Percentiles rank a stretch among this genome's conserved stretches.
phyloP scores from a whole-genome alignment of 2,797 vertebrate genomes.

The Kryptopterus vitreolus region DNA sequence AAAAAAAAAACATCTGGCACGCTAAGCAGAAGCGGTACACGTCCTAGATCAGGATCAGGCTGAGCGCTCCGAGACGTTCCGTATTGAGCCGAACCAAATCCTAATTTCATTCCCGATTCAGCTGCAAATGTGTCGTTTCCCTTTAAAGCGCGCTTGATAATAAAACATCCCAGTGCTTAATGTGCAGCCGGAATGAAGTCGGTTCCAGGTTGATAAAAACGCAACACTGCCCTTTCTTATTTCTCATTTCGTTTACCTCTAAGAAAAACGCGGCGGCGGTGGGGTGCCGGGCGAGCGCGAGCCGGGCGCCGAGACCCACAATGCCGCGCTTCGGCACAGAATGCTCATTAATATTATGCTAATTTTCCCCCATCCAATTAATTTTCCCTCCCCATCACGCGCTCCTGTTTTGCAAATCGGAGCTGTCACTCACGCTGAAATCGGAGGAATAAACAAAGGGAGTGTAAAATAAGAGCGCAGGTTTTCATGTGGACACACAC shows the following conservation, averaged over 20 bases:
- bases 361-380: conserved; percentile 83
- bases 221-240: not conserved
- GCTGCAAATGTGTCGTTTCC: conserved; percentile 8
- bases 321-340: conserved; percentile 77
- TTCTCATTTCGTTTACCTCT: conserved; percentile 8
- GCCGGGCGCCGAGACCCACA: conserved; percentile 69
- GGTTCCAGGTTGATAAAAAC: not conserved
- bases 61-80: conserved; percentile 18
- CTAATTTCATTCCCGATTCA: conserved; percentile 45
- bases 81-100: conserved; percentile 31
- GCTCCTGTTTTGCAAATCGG: conserved; percentile 59
- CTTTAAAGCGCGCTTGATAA: not conserved
- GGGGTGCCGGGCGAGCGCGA: conserved; percentile 62
- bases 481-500: conserved; percentile 44
- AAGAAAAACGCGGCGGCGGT: conserved; percentile 60
- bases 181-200: not conserved
- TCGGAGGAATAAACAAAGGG: conserved; percentile 70
- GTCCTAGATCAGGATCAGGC: conserved; percentile 9
- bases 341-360: conserved; percentile 83
- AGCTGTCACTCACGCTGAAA: conserved; percentile 74
- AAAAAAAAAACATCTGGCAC: conserved; percentile 25
- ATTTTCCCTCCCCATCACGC: conserved; percentile 68
- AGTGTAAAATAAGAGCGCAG: conserved; percentile 66
- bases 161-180: conserved; percentile 16
- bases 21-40: conserved; percentile 30